phyloP scores from a whole-genome alignment of 1,140 invertebrate species.

The Paraescarpia echinospica region DNA sequence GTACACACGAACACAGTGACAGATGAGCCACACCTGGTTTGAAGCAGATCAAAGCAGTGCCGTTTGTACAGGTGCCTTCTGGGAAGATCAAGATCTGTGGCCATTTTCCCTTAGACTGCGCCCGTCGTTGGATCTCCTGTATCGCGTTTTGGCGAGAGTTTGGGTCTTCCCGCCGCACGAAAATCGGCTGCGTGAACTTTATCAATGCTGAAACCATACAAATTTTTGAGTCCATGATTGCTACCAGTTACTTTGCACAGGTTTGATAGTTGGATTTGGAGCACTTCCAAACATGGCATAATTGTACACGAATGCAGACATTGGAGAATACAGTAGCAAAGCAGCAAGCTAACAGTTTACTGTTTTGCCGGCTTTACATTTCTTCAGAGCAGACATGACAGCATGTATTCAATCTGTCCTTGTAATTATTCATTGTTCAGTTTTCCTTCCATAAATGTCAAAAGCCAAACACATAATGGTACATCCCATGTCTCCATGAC shows the following conservation, averaged over 20 bases:
- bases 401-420: too few species aligned
- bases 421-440: neutral
- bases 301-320: neutral
- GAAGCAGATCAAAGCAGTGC: conserved; percentile 90
- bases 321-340: too few species aligned
- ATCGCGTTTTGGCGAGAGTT: conserved; percentile 89
- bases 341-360: too few species aligned
- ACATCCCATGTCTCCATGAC: neutral
- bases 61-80: conserved; percentile 93
- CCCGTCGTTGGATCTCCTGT: conserved; percentile 83
- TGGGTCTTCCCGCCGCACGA: conserved; percentile 88
- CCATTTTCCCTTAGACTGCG: conserved; percentile 82
- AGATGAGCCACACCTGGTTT: conserved; percentile 66
- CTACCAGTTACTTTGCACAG: neutral
- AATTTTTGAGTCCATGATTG: conserved; percentile 11
- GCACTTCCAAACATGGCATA: neutral
- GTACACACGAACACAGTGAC: too few species aligned
- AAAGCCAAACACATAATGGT: neutral
- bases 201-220: conserved; percentile 72
- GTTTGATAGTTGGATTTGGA: neutral
- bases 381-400: too few species aligned
- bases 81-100: conserved; percentile 95
- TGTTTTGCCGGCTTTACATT: too few species aligned
- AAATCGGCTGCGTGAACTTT: conserved; percentile 91
- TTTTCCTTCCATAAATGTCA: neutral